Evolutionary conservation across 2,888 invertebrate genomes (phyloP).

Genomic region (Philhelius pedissequus): DNA sequence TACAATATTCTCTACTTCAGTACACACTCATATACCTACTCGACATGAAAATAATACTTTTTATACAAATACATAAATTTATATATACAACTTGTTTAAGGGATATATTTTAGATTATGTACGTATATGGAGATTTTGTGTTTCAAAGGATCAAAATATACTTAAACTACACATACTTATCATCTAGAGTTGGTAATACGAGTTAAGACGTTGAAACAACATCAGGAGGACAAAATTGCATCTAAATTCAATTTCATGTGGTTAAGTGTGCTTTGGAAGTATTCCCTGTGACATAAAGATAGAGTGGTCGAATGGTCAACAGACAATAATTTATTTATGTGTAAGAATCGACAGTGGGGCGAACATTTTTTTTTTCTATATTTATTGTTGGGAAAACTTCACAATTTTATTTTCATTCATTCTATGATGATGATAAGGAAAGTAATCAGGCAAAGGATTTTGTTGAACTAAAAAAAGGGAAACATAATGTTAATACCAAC

Average conservation of each 20-base stretch:
- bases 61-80: neutral
- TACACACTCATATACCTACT: conserved; percentile 30
- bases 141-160: neutral
- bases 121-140: neutral
- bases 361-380: no score
- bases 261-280: conserved; percentile 52
- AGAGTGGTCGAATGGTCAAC: neutral
- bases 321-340: neutral
- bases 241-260: conserved; percentile 57
- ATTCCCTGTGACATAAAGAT: neutral
- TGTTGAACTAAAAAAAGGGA: no score
- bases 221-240: conserved; percentile 33
- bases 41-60: conserved; percentile 23
- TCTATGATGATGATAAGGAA: no score
- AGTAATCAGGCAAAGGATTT: no score
- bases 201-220: conserved; percentile 40
- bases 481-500: no score
- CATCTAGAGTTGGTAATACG: conserved; percentile 10
- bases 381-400: no score
- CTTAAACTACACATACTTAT: conserved; percentile 1
- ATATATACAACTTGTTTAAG: neutral
- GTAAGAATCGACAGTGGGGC: conserved; percentile 27
- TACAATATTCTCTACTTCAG: neutral
- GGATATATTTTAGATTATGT: conserved; percentile 7
- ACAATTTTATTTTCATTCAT: no score